Evolutionary conservation across 1,140 invertebrate genomes (phyloP).

Genomic region (Reticulitermes speratus): DNA sequence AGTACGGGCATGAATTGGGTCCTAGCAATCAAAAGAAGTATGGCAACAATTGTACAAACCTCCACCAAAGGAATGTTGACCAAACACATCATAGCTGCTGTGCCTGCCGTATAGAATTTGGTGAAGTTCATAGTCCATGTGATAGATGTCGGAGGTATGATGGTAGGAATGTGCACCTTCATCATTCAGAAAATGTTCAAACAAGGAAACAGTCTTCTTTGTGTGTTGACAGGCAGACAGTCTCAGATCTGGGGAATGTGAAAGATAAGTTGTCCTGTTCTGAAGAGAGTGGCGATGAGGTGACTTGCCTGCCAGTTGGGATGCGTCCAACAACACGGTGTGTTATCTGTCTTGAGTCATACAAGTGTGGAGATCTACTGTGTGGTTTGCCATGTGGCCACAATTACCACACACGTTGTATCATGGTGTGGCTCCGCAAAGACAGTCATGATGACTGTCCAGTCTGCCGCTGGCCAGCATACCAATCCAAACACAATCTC

Average conservation of each 20-base stretch:
- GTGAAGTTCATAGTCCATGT: background rate
- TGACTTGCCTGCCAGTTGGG: slow-evolving; percentile 37
- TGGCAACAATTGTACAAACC: background rate
- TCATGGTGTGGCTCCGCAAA: slow-evolving; percentile 52
- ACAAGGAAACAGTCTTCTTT: background rate
- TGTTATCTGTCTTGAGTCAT: slow-evolving; percentile 57
- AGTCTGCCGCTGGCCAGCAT: slow-evolving; percentile 57
- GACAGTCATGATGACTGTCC: slow-evolving; percentile 56
- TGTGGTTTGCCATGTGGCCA: slow-evolving; percentile 58
- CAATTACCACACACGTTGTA: slow-evolving; percentile 55
- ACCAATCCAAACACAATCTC: slow-evolving; percentile 40
- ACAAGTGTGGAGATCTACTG: slow-evolving; percentile 44
- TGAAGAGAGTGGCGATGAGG: slow-evolving; percentile 33
- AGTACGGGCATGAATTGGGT: background rate
- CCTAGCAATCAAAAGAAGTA: background rate
- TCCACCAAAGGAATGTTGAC: background rate
- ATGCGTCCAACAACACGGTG: slow-evolving; percentile 48
- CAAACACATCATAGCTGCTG: background rate
- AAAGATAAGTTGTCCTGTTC: background rate
- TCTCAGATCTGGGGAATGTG: background rate
- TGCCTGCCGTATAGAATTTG: background rate
- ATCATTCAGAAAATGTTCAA: background rate
- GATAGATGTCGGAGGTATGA: background rate
- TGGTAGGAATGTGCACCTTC: background rate
- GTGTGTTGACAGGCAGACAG: background rate